phyloP scores from a whole-genome alignment of 1,140 invertebrate genomes.

The Adelges cooleyi region DNA sequence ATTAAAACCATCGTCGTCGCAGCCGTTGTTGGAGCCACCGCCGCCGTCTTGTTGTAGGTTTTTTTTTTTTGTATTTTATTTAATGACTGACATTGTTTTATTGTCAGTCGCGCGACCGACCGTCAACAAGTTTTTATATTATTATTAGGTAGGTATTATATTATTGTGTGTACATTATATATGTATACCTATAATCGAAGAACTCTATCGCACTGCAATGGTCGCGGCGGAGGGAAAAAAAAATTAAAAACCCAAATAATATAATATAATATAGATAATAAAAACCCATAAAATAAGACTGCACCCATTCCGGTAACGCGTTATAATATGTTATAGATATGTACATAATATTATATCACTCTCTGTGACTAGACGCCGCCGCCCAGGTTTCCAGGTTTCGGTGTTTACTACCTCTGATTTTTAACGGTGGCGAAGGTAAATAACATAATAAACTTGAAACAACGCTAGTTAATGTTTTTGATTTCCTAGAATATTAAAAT shows the following conservation, averaged over 20 bases:
- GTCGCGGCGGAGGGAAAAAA: too few relatives aligned
- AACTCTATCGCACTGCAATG: neutral
- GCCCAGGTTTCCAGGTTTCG: too few relatives aligned
- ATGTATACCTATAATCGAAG: neutral
- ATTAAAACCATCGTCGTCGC: conserved; percentile 11
- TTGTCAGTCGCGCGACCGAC: conserved; percentile 5
- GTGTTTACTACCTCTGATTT: too few relatives aligned
- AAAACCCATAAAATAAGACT: conserved; percentile 25
- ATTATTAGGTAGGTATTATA: too few relatives aligned
- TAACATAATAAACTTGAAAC: too few relatives aligned
- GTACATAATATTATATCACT: too few relatives aligned
- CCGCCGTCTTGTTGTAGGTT: neutral
- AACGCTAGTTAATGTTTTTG: too few relatives aligned
- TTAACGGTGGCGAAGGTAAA: too few relatives aligned
- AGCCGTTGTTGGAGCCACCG: neutral
- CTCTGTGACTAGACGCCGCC: too few relatives aligned
- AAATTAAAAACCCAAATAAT: neutral
- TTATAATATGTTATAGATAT: too few relatives aligned
- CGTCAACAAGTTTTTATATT: conserved; percentile 24
- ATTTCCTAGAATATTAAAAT: too few relatives aligned
- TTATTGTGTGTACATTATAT: too few relatives aligned
- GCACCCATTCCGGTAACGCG: conserved; percentile 1
- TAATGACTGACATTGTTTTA: conserved; percentile 25
- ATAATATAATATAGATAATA: conserved; percentile 15
- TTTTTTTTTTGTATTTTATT: conserved; percentile 2